Base-by-base conservation (phyloP, 2,113 vertebrate species). In the Corvus hawaiiensis region DNA sequence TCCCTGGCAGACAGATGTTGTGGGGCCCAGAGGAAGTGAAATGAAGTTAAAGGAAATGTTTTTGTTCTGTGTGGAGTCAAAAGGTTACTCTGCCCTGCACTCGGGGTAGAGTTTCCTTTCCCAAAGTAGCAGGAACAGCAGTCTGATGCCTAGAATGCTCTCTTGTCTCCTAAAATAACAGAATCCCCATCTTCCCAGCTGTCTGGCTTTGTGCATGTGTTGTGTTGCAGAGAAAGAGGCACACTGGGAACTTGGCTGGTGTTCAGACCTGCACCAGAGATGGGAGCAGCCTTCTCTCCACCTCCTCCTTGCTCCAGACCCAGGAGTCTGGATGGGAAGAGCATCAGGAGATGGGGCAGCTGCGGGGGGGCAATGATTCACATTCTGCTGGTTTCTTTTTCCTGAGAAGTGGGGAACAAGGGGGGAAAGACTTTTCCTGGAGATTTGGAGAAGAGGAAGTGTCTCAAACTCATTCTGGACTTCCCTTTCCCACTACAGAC, bases 341-440 rank as follows among this genome's bases (percentile, higher is more conserved):
- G 5, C 14, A 3, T 41, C 20, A 37, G 35, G 49, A 76, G n/a
- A n/a, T 48, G 18, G 15, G 11, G 12, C 1, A 4, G 2, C 11
- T 3, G 4, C 4, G 0, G 6, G 0, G 5, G 15, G 2, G 3
- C 32, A 73, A 0, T 46, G 7, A 84, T 81, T 61, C 13, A 30
- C 0, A 3, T 86, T 89, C 23, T 71, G 7, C 27, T 74, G 20
- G 2, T 77, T 74, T 81, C 4, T 62, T 87, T 75, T 41, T n/a
- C 20, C 2, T 83, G 33, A 4, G 17, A 5, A 37, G 30, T 7
- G 24, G 61, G 16, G 5, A 72, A 9, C 18, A 67, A 49, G 8
- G 4, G 1, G 4, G 4, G 4, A 33, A 37, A 7, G 13, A 27
- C 19, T 49, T 75, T 17, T 6, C 5, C 2, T 9, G 4, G 37